Evolutionary conservation across 1,140 invertebrate species (phyloP), one percentile per base, ranked within the genome.

Genomic region (Pissodes strobi): DNA sequence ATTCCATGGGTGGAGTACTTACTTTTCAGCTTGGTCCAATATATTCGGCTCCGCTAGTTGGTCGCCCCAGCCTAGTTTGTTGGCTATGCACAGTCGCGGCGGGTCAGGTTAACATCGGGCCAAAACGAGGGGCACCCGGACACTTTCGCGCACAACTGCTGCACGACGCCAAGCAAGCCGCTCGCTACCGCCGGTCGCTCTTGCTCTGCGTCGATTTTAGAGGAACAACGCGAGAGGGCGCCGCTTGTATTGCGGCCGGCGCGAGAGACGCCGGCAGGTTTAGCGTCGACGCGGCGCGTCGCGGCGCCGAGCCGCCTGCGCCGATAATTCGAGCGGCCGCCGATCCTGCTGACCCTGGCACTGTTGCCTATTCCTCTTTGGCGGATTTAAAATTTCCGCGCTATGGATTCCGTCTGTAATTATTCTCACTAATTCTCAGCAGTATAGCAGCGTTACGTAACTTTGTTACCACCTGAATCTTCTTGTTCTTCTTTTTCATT

Each of bases 81-180:
- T 27, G 60, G 60, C 48, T 57, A 57, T 57, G 60, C 60, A 63
- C 49, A 63, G 60, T 63, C 41, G 51, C 52, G 51, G 60, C 21
- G 60, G 51, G 60, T 63, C 60, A 63, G 60, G 60, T 63, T 55
- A 63, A 63, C 60, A 63, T 63, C 52, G 60, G 60, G 60, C 60
- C 60, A 52, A 63, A 63, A 53, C 49, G 43, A 53, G 19, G 46
- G 23, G 13, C 41, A 53, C 13, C 60, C 60, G 39, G 51, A 49
- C 49, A 13, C 30, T 49, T 56, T 53, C 60, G 60, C 60, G 49
- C 59, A 63, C 60, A 63, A 63, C 60, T 63, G 52, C 52, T 63
- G 49, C 60, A 58, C 58, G 23, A 61, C 34, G 58, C 58, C 58
- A 49, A 43, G 56, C 56, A 15, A n/a, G 57, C 57, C 57, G 57